A percentile compares a stretch with the other conserved stretches of the same genome.
Conservation (phyloP, 1,140 invertebrate species). For the Chelonus insularis region DNA sequence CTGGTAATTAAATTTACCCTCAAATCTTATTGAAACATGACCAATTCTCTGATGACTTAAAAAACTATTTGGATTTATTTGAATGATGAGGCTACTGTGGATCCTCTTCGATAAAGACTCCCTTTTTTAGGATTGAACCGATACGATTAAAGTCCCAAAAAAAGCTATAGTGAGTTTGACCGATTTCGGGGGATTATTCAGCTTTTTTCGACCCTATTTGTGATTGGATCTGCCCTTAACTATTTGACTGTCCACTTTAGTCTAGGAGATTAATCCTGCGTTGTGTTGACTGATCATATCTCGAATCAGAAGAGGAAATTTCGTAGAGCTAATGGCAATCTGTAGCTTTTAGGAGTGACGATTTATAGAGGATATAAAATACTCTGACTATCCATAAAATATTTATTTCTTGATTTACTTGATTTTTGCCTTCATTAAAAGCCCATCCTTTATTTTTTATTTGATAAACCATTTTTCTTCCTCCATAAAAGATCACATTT, state of each 20-base stretch:
- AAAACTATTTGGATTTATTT: no score
- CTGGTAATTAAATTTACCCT: no score
- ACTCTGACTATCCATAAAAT: no score
- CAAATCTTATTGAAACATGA: no score
- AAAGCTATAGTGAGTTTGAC: conserved; percentile 21
- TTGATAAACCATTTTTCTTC: no score
- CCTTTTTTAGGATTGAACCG: conserved; percentile 8
- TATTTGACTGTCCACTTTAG: background rate
- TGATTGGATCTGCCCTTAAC: background rate
- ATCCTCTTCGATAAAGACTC: conserved; percentile 18
- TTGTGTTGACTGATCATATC: background rate
- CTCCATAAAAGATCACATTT: no score
- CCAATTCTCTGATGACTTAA: no score
- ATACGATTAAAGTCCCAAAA: conserved; percentile 18
- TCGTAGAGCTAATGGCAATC: background rate
- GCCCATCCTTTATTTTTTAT: no score
- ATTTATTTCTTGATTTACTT: no score
- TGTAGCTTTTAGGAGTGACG: no score
- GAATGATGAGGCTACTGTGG: conserved; percentile 14
- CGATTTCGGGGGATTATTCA: conserved; percentile 26
- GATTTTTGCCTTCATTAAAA: no score
- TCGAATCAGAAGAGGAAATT: background rate
- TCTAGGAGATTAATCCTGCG: background rate
- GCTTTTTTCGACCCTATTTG: conserved; percentile 15
- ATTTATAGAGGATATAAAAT: no score